phyloP scores from a whole-genome alignment of 2,797 vertebrate species.

The Lithobates sylvaticus region DNA sequence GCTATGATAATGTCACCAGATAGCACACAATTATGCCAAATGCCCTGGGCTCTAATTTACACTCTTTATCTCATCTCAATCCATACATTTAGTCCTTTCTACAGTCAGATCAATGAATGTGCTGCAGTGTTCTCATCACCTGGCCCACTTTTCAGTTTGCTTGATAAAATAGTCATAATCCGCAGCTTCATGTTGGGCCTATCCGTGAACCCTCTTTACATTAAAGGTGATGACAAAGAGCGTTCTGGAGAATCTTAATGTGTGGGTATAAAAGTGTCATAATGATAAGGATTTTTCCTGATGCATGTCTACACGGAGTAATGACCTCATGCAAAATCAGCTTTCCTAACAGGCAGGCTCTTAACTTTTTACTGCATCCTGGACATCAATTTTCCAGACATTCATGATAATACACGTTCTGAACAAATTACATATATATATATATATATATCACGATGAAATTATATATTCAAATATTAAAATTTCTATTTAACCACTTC shows the following conservation, averaged over 20 bases:
- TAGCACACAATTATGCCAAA: not conserved
- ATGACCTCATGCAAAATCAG: slow-evolving; percentile 45
- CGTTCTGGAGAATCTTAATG: slow-evolving; percentile 33
- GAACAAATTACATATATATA: no score
- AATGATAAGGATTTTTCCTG: slow-evolving; percentile 37
- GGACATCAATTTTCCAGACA: slow-evolving; percentile 8
- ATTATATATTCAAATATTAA: no score
- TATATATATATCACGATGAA: no score
- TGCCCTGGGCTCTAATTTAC: not conserved
- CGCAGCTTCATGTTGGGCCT: slow-evolving; percentile 5
- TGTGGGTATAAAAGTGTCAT: slow-evolving; percentile 39
- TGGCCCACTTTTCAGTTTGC: not conserved
- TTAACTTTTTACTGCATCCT: slow-evolving; percentile 22
- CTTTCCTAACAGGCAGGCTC: slow-evolving; percentile 17
- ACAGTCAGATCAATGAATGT: slow-evolving; percentile 14
- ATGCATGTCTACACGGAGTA: slow-evolving; percentile 28
- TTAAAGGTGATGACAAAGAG: slow-evolving; percentile 28
- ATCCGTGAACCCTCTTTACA: slow-evolving; percentile 43
- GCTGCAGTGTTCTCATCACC: not conserved
- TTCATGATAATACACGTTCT: not conserved
- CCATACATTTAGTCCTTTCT: slow-evolving; percentile 4
- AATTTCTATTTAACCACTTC: no score
- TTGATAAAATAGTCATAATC: slow-evolving; percentile 31
- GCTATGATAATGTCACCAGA: no score
- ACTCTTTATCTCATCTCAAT: slow-evolving; percentile 2